phyloP scores from a whole-genome alignment of 2,113 vertebrate species.

The Hippopotamus amphibius region DNA sequence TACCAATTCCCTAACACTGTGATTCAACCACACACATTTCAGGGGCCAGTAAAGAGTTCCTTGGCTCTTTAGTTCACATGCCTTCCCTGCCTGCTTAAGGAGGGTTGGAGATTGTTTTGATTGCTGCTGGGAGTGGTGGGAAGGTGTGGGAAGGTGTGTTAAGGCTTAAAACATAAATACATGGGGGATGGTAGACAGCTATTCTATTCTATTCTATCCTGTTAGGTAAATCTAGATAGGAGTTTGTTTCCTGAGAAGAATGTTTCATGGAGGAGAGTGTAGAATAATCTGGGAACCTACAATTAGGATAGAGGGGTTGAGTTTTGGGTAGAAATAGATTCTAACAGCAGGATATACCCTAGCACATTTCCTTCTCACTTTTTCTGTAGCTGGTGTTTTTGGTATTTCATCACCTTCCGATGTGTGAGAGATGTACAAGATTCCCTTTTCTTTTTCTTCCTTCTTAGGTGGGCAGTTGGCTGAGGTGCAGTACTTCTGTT shows the following conservation, averaged over 20 bases:
- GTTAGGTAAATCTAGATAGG: not conserved
- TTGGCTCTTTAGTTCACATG: not conserved
- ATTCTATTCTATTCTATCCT: not conserved
- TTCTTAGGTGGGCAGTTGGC: not conserved
- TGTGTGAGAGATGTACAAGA: not conserved
- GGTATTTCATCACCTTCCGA: not conserved
- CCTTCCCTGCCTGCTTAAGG: not conserved
- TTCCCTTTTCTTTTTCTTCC: not conserved
- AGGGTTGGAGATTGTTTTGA: not conserved
- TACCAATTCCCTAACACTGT: not conserved
- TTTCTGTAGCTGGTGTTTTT: not conserved
- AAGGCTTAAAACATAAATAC: not conserved
- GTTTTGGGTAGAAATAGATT: constrained; percentile 11
- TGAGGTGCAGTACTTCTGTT: not conserved
- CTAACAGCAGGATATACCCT: not conserved
- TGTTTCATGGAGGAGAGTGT: not conserved
- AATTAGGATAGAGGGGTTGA: not conserved
- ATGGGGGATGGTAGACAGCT: not conserved
- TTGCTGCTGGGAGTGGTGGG: not conserved
- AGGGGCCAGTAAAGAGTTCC: not conserved
- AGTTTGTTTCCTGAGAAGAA: not conserved
- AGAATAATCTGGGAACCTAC: not conserved
- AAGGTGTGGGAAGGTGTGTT: not conserved
- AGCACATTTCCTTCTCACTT: not conserved
- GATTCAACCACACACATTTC: not conserved